Conservation (phyloP, 2,888 invertebrate species). For the Lacanobia wlatinum region DNA sequence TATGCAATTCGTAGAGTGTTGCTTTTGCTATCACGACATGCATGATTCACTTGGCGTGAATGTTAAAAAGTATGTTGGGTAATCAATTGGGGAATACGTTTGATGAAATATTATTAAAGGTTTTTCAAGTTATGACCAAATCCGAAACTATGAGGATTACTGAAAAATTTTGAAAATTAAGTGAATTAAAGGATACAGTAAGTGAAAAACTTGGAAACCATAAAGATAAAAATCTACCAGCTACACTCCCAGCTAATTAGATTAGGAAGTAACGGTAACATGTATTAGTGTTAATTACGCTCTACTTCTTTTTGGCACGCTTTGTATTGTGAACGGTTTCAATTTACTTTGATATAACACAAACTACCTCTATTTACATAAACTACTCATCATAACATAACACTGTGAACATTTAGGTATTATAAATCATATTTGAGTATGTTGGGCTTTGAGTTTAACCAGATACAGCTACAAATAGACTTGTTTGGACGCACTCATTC, state of each 20-base stretch:
- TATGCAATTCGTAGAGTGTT: conserved; percentile 1
- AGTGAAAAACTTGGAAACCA: neutral
- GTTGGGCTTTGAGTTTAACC: neutral
- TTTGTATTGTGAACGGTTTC: neutral
- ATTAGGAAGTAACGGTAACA: conserved; percentile 23
- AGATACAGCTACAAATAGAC: conserved; percentile 5
- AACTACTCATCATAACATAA: neutral
- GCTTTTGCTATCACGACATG: conserved; percentile 13
- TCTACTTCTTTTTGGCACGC: neutral
- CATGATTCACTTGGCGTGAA: conserved; percentile 14
- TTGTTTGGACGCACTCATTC: neutral
- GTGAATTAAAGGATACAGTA: too few species aligned
- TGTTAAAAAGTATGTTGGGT: neutral
- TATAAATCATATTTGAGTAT: neutral
- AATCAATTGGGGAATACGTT: neutral
- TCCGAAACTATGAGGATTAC: too few species aligned
- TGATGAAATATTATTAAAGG: neutral
- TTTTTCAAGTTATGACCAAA: too few species aligned
- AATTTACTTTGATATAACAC: neutral
- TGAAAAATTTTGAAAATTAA: too few species aligned
- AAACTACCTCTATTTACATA: too few species aligned
- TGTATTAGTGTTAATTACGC: conserved; percentile 16
- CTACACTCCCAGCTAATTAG: neutral
- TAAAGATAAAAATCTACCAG: conserved; percentile 3
- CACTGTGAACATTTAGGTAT: neutral